These are phyloP conservation scores for Tachuris rubrigastra DNA, from an alignment of 2,113 vertebrate species.

Conservation along the genomic window DNA sequence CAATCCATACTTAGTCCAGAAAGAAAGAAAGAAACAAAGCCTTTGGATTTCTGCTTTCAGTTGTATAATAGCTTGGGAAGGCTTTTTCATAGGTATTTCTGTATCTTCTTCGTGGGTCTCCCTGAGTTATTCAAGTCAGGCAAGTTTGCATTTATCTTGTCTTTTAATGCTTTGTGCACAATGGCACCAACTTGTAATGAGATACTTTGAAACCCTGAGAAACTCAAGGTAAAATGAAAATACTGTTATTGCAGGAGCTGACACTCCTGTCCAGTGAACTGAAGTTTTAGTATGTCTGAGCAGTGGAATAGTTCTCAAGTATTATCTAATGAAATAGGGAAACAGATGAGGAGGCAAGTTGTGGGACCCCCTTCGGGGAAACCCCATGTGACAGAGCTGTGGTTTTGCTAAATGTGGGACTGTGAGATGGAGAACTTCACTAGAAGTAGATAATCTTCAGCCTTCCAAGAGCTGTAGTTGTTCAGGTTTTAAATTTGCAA, in stretches of 20 bases:
- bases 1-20: neutral
- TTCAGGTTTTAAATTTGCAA: neutral
- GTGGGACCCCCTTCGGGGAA: neutral
- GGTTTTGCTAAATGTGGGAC: neutral
- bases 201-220: neutral
- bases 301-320: neutral
- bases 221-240: neutral
- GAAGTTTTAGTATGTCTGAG: neutral
- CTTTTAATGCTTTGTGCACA: neutral
- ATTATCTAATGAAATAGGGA: neutral
- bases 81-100: neutral
- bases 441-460: neutral
- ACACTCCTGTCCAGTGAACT: neutral
- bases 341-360: neutral
- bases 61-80: neutral
- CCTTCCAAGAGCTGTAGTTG: neutral
- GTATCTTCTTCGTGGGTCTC: neutral
- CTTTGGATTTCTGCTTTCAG: neutral
- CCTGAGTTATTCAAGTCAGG: neutral
- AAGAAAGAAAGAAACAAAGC: neutral
- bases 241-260: neutral
- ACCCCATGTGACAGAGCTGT: neutral
- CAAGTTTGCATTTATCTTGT: neutral
- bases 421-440: neutral
- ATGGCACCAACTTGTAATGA: neutral